Conservation (phyloP, 1,140 invertebrate genomes). For the Bombus sylvicola region DNA sequence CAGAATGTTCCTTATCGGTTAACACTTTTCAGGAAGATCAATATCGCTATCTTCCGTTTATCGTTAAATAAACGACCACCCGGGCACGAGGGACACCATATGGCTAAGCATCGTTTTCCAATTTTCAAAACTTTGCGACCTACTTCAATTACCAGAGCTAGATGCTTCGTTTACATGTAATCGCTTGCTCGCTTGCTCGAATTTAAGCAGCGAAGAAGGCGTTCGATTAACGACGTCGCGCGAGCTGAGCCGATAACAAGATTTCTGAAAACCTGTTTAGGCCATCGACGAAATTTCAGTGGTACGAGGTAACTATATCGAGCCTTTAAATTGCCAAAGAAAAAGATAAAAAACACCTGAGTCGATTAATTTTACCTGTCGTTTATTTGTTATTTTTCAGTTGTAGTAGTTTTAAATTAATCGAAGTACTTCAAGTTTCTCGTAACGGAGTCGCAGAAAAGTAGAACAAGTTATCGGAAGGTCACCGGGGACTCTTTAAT, state of each 20-base stretch:
- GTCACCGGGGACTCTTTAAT: neutral
- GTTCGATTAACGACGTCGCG: neutral
- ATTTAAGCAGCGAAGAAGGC: neutral
- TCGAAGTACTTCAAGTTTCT: neutral
- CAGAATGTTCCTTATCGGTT: neutral
- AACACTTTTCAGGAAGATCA: neutral
- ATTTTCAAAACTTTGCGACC: conserved; percentile 11
- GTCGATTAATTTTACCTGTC: neutral
- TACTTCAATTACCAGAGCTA: neutral
- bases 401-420: no score
- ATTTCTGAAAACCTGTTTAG: neutral
- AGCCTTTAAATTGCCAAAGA: neutral
- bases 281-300: neutral
- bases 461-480: neutral
- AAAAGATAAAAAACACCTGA: neutral
- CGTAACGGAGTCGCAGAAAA: neutral
- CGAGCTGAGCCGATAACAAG: conserved; percentile 3
- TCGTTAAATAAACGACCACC: conserved; percentile 14
- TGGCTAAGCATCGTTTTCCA: neutral
- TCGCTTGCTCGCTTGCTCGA: neutral
- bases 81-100: conserved; percentile 1
- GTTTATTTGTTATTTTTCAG: neutral
- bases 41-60: conserved; percentile 23
- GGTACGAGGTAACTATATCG: neutral
- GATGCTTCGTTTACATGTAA: conserved; percentile 31